These are phyloP conservation scores for Disparrhopalites patrizii DNA, from an alignment of 2,888 invertebrate genomes.

Conservation along the genomic window DNA sequence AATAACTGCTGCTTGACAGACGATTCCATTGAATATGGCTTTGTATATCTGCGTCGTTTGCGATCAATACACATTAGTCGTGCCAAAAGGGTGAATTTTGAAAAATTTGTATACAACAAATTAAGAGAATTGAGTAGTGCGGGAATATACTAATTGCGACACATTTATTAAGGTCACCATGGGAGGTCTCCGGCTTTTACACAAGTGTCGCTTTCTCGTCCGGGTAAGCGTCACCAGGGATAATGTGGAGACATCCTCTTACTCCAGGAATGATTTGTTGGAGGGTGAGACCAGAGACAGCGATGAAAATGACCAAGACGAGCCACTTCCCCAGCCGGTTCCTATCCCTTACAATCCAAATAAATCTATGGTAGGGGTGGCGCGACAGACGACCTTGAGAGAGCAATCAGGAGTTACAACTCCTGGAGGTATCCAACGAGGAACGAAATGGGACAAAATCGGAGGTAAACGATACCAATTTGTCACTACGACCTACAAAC, in stretches of 20 bases:
- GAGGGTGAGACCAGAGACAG: too few relatives aligned
- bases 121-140: neutral
- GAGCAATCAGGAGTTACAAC: neutral
- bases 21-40: constrained; percentile 12
- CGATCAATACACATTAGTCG: constrained; percentile 7
- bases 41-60: constrained; percentile 1
- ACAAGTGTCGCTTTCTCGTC: constrained; percentile 18
- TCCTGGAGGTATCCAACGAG: neutral
- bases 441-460: constrained; percentile 13
- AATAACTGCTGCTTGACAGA: constrained; percentile 27
- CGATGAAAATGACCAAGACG: neutral
- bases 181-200: neutral
- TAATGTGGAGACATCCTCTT: constrained; percentile 9
- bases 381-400: neutral
- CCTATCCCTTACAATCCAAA: too few relatives aligned
- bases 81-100: constrained; percentile 3
- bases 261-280: too few relatives aligned
- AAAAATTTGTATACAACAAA: neutral
- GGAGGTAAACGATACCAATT: constrained; percentile 9
- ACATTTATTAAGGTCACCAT: constrained; percentile 3
- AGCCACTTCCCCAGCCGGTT: neutral
- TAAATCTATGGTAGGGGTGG: too few relatives aligned
- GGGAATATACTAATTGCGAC: neutral
- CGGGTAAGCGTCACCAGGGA: constrained; percentile 23
- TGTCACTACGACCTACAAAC: constrained; percentile 10